Evolutionary conservation across 1,140 invertebrate genomes (phyloP).

Genomic region (Theocolax elegans): DNA sequence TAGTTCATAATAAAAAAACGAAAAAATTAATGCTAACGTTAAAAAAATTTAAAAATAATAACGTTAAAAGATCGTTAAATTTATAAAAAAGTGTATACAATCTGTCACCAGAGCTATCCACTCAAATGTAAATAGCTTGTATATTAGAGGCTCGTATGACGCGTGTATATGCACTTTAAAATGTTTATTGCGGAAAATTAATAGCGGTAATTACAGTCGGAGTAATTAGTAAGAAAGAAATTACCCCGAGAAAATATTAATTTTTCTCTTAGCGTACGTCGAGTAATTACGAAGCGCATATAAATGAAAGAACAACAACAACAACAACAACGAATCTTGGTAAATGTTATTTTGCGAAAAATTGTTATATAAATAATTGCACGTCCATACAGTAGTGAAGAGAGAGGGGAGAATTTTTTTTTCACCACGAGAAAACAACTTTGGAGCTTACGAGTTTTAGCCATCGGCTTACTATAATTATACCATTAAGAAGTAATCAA

Average conservation of each 20-base stretch:
- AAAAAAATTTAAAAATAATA: not conserved
- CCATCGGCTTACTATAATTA: conserved; percentile 5
- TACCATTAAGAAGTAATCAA: conserved; percentile 28
- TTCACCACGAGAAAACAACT: not conserved
- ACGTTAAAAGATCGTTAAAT: too few relatives aligned
- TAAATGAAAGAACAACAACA: too few relatives aligned
- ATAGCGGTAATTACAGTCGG: not conserved
- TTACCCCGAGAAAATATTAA: too few relatives aligned
- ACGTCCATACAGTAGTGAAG: too few relatives aligned
- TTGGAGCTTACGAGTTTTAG: not conserved
- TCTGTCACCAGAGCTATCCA: not conserved
- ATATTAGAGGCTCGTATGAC: not conserved
- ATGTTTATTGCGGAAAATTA: not conserved
- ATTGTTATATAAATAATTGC: not conserved
- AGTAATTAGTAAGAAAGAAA: not conserved
- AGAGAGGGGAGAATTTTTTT: too few relatives aligned
- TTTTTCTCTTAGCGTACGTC: too few relatives aligned
- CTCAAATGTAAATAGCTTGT: not conserved
- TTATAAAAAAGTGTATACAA: too few relatives aligned
- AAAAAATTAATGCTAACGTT: too few relatives aligned
- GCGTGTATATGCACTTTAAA: not conserved
- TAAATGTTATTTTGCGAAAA: not conserved
- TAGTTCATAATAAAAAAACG: too few relatives aligned
- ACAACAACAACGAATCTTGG: not conserved
- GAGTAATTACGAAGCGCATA: too few relatives aligned